Conservation (phyloP, 2,888 invertebrate genomes). For the Melanchra persicariae region DNA sequence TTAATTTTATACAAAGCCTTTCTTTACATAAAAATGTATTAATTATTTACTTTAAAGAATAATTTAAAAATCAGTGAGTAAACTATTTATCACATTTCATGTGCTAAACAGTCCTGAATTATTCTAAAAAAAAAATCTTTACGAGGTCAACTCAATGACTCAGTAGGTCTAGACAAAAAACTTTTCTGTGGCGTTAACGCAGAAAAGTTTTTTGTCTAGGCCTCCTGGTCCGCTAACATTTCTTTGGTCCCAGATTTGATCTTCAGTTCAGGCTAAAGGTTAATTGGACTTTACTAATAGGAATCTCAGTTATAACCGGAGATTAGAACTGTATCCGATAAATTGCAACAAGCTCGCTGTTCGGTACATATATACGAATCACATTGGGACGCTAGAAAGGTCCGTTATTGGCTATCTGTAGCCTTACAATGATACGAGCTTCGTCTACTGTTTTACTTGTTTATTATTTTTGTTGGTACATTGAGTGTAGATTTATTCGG, state of each 20-base stretch:
- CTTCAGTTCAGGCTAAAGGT: slow-evolving; percentile 58
- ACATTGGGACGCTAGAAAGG: slow-evolving; percentile 18
- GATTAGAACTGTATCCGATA: slow-evolving; percentile 57
- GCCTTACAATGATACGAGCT: slow-evolving; percentile 42
- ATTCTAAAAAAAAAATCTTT: not conserved
- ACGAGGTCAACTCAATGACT: slow-evolving; percentile 20
- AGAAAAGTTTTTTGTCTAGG: too few relatives aligned
- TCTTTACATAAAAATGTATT: too few relatives aligned
- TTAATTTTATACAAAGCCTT: too few relatives aligned
- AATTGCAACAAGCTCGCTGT: slow-evolving; percentile 58
- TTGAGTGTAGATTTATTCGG: slow-evolving; percentile 38
- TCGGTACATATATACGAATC: slow-evolving; percentile 41
- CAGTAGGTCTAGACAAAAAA: too few relatives aligned
- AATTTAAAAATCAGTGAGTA: too few relatives aligned
- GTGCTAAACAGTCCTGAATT: too few relatives aligned
- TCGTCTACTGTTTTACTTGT: slow-evolving; percentile 25
- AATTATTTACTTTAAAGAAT: too few relatives aligned
- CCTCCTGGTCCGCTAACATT: slow-evolving; percentile 22
- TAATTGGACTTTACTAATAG: slow-evolving; percentile 63
- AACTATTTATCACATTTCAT: too few relatives aligned
- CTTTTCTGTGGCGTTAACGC: too few relatives aligned
- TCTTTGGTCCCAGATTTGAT: slow-evolving; percentile 42
- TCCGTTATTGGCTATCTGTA: slow-evolving; percentile 53
- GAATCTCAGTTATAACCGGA: slow-evolving; percentile 60
- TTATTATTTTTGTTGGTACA: slow-evolving; percentile 31